A percentile compares a stretch with the other conserved stretches of the same genome.
Conservation (phyloP, 2,888 invertebrate species). For the Lamellibrachia columna region DNA sequence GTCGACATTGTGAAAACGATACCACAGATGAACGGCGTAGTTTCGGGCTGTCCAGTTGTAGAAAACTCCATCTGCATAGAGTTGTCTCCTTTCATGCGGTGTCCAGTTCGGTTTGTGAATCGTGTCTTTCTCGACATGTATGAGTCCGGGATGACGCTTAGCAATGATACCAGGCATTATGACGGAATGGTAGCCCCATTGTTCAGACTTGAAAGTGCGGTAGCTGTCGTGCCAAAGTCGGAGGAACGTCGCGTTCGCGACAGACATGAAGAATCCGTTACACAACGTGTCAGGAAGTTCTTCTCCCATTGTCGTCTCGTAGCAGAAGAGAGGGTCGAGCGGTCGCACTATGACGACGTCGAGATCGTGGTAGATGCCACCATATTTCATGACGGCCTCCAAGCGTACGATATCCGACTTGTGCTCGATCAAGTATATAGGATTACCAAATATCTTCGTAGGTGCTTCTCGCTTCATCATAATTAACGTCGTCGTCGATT, state of each 20-base stretch:
- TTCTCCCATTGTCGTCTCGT: slow-evolving; percentile 51
- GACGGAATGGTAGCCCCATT: slow-evolving; percentile 40
- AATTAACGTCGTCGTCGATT: neutral
- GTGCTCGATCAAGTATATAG: slow-evolving; percentile 33
- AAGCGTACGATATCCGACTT: slow-evolving; percentile 44
- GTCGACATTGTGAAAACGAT: slow-evolving; percentile 36
- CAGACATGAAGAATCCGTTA: slow-evolving; percentile 53
- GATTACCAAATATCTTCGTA: neutral
- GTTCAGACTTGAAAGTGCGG: slow-evolving; percentile 30
- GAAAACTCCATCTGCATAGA: slow-evolving; percentile 36
- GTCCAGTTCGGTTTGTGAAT: slow-evolving; percentile 41
- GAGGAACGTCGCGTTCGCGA: slow-evolving; percentile 47
- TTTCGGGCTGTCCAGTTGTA: slow-evolving; percentile 42
- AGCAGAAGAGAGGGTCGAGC: slow-evolving; percentile 47
- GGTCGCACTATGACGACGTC: slow-evolving; percentile 53
- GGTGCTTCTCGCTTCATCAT: neutral
- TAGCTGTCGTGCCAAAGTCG: slow-evolving; percentile 53
- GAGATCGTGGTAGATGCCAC: slow-evolving; percentile 60
- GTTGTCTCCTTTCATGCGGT: slow-evolving; percentile 33
- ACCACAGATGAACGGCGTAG: slow-evolving; percentile 43
- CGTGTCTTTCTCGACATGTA: slow-evolving; percentile 42
- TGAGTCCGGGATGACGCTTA: slow-evolving; percentile 30
- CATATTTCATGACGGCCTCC: slow-evolving; percentile 43
- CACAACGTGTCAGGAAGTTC: slow-evolving; percentile 46
- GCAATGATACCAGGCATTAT: slow-evolving; percentile 39